A percentile compares a stretch with the other conserved stretches of the same genome.
These are phyloP conservation scores for Daphoenositta chrysoptera DNA, from an alignment of 2,113 vertebrate species.

Conservation along the genomic window DNA sequence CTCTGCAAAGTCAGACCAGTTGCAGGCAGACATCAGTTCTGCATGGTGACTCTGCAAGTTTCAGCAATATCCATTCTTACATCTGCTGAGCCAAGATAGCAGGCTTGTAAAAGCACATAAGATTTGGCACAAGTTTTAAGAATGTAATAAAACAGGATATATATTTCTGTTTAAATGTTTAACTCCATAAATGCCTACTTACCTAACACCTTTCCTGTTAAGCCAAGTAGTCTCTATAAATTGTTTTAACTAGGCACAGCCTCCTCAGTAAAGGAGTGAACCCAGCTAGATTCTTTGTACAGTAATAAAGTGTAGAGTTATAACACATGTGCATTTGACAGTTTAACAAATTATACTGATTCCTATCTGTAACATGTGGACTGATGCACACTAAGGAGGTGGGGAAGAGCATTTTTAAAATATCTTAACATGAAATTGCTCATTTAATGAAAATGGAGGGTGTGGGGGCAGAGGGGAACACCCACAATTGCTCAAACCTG, in stretches of 20 bases:
- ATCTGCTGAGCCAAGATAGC: neutral
- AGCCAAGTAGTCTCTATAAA: neutral
- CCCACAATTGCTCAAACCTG: neutral
- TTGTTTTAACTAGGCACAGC: neutral
- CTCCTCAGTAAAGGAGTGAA: neutral
- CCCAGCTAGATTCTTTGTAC: neutral
- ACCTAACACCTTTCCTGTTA: neutral
- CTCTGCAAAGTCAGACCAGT: neutral
- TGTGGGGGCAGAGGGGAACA: neutral
- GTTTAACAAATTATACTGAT: neutral
- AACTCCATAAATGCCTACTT: neutral
- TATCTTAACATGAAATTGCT: neutral
- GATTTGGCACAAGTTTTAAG: neutral
- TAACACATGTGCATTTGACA: accelerated
- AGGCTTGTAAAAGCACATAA: neutral
- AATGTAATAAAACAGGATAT: neutral
- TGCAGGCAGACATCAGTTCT: neutral
- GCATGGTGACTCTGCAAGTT: neutral
- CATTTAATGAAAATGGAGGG: neutral
- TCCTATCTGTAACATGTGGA: neutral
- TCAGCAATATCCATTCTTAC: neutral
- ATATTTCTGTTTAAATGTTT: neutral
- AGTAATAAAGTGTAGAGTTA: neutral
- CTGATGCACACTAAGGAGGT: neutral
- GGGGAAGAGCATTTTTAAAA: neutral